These are phyloP conservation scores for Poecilia latipinna DNA, from an alignment of 2,113 vertebrate species.

Conservation along the genomic window DNA sequence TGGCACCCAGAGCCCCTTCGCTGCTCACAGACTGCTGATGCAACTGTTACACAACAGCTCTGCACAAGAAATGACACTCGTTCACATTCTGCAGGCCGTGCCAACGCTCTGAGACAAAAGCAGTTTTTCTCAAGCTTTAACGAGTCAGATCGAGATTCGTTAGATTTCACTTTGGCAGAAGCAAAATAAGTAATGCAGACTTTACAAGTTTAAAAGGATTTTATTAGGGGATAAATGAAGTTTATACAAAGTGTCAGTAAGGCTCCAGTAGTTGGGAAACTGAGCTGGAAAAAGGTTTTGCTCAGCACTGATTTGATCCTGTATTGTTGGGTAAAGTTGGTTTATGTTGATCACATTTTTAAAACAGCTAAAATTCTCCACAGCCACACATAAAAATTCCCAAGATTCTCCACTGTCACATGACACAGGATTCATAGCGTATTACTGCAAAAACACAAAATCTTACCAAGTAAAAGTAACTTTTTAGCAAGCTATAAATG, in stretches of 20 bases:
- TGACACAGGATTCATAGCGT: not conserved
- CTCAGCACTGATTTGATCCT: not conserved
- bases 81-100: not conserved
- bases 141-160: not conserved
- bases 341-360: not conserved
- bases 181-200: not conserved
- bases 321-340: no score
- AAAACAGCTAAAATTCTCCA: no score
- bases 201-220: not conserved
- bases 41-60: not conserved
- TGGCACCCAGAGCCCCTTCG: conserved; percentile 10
- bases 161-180: not conserved
- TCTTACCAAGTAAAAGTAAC: no score
- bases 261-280: no score
- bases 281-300: not conserved
- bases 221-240: not conserved
- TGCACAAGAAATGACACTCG: not conserved
- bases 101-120: not conserved
- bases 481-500: no score
- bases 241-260: no score
- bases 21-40: conserved; percentile 8
- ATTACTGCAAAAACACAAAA: no score
- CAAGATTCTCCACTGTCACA: not conserved
- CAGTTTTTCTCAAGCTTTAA: not conserved
- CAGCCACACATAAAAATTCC: not conserved